phyloP scores from a whole-genome alignment of 1,140 invertebrate genomes.

The Lepeophtheirus salmonis region DNA sequence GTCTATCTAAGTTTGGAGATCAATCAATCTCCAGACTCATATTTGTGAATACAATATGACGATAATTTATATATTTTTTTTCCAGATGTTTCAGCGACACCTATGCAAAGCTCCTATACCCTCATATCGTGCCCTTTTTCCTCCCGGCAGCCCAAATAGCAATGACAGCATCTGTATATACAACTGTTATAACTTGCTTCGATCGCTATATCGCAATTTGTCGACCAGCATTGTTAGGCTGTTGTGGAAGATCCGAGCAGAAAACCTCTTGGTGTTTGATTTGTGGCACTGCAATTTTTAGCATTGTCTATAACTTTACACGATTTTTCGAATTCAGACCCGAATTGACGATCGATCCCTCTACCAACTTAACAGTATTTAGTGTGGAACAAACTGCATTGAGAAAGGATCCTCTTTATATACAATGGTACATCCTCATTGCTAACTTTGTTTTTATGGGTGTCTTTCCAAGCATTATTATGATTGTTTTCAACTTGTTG shows the following conservation, averaged over 20 bases:
- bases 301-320: not conserved
- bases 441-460: constrained; percentile 8
- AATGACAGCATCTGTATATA: constrained; percentile 7
- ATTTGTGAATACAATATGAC: no score
- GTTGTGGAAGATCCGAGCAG: not conserved
- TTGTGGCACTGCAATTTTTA: not conserved
- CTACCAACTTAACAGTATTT: not conserved
- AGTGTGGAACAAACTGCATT: not conserved
- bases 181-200: constrained; percentile 5
- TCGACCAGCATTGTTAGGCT: constrained; percentile 1
- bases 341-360: not conserved
- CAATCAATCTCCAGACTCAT: no score
- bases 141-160: not conserved
- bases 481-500: constrained; percentile 4
- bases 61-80: not conserved
- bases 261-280: constrained; percentile 5
- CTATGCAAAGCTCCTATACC: constrained; percentile 4
- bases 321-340: constrained; percentile 1
- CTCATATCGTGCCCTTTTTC: not conserved
- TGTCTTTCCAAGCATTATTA: not conserved
- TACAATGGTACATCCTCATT: constrained; percentile 7
- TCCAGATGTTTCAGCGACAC: not conserved
- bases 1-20: no score
- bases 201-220: constrained; percentile 8
- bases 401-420: not conserved